phyloP scores from a whole-genome alignment of 2,797 vertebrate genomes.

The Lagocephalus sceleratus region DNA sequence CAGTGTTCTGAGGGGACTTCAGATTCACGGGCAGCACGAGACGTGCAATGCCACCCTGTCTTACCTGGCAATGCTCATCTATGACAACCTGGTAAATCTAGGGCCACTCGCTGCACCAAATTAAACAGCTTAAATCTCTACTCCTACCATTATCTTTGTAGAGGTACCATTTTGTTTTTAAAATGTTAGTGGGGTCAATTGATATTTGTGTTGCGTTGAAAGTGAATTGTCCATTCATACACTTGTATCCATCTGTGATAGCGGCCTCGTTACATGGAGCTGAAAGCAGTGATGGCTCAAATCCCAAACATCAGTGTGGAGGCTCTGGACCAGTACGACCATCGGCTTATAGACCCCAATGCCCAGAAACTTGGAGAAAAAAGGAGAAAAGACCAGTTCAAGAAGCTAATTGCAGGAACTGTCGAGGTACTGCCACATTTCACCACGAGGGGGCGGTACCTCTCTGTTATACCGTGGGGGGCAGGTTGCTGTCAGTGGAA shows the following conservation, averaged over 20 bases:
- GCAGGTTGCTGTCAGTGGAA: conserved; percentile 35
- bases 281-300: conserved; percentile 88
- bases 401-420: conserved; percentile 89
- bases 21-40: conserved; percentile 93
- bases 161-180: neutral
- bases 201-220: neutral
- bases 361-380: conserved; percentile 85
- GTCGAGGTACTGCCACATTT: conserved; percentile 83
- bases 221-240: neutral
- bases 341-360: conserved; percentile 81
- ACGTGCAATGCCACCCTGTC: conserved; percentile 86
- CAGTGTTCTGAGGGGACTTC: conserved; percentile 87
- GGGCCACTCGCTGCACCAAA: too few species aligned
- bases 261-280: conserved; percentile 87
- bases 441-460: conserved; percentile 46
- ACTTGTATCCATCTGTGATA: conserved; percentile 49
- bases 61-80: conserved; percentile 90
- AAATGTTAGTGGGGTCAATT: neutral
- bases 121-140: neutral
- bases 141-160: neutral
- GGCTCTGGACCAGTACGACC: conserved; percentile 88
- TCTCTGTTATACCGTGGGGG: conserved; percentile 7
- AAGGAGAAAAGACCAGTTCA: conserved; percentile 93
- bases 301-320: conserved; percentile 87
- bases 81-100: conserved; percentile 88